Conservation (phyloP, 2,113 vertebrate genomes). For the Mirza zaza region DNA sequence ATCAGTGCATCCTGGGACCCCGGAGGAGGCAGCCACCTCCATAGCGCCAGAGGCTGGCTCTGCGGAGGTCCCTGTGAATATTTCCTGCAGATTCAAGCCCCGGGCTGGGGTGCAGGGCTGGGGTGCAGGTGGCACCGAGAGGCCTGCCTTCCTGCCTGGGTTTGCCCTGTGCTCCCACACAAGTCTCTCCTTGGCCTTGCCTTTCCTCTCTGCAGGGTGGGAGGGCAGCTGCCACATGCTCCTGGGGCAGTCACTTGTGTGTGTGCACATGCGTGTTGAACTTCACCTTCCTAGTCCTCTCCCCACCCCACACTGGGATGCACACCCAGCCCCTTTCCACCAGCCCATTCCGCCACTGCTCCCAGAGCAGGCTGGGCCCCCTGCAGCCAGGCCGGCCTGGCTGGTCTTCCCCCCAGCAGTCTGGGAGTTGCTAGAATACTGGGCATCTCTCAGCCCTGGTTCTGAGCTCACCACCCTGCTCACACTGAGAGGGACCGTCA, state of each 20-base stretch:
- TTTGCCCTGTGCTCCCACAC: not conserved
- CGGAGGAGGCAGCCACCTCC: not conserved
- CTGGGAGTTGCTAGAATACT: not conserved
- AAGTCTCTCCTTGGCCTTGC: not conserved
- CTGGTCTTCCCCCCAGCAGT: too few relatives aligned
- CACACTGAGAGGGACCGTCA: rapidly evolving
- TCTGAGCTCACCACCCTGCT: not conserved
- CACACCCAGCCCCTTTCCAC: not conserved
- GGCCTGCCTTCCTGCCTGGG: too few relatives aligned
- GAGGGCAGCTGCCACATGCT: not conserved
- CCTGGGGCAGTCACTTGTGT: not conserved
- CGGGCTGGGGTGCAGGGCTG: not conserved
- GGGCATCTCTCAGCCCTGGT: rapidly evolving
- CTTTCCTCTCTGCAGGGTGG: not conserved
- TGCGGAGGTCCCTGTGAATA: not conserved
- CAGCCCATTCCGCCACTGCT: rapidly evolving
- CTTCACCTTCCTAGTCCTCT: not conserved
- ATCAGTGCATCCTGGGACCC: not conserved
- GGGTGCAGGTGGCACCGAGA: not conserved
- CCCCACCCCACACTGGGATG: not conserved
- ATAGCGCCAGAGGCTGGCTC: not conserved
- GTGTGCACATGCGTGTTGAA: not conserved
- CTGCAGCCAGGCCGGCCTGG: not conserved
- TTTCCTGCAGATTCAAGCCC: not conserved
- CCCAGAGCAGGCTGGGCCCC: not conserved